Conservation (phyloP, 2,888 invertebrate genomes). For the Lingula anatina region DNA sequence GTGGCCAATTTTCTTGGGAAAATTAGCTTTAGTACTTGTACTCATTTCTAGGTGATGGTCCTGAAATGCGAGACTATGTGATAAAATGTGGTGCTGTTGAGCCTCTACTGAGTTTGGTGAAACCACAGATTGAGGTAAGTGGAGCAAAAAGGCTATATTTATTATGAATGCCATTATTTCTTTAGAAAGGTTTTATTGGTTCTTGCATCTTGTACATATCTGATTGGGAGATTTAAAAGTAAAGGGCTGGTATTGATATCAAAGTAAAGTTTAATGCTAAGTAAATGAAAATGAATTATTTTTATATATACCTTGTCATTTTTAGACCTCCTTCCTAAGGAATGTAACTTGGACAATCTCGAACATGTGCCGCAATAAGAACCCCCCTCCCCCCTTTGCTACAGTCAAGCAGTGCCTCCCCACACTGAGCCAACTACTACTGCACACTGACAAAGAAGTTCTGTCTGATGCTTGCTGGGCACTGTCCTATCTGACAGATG, state of each 20-base stretch:
- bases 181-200: no score
- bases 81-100: conserved; percentile 68
- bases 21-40: no score
- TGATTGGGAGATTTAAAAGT: no score
- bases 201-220: no score
- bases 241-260: no score
- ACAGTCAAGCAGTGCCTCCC: conserved; percentile 71
- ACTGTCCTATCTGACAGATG: conserved; percentile 87
- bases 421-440: conserved; percentile 68
- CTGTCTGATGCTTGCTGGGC: conserved; percentile 91
- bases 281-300: no score
- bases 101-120: conserved; percentile 66
- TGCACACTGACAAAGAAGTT: conserved; percentile 70
- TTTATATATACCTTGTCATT: conserved; percentile 1
- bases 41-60: conserved; percentile 52
- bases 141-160: no score
- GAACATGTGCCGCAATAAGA: conserved; percentile 91
- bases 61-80: conserved; percentile 72
- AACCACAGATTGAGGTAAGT: conserved; percentile 58
- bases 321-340: conserved; percentile 60
- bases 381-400: conserved; percentile 79
- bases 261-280: no score
- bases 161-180: no score
- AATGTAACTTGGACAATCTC: conserved; percentile 92
- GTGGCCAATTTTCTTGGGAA: no score